Conservation (phyloP, 2,888 invertebrate species). For the Oeneis ivallda region DNA sequence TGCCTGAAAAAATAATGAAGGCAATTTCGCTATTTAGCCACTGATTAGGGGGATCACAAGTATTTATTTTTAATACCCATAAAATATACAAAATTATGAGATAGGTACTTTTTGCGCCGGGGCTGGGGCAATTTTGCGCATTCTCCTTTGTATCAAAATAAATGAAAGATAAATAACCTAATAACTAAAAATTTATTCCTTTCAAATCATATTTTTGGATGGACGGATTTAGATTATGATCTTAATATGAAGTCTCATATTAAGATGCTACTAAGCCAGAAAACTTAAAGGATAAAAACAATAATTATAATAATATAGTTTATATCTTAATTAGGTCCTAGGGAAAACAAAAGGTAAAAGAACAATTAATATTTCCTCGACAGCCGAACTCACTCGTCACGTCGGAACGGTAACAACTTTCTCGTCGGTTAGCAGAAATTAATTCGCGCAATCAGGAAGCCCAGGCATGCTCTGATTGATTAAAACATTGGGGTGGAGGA, state of each 20-base stretch:
- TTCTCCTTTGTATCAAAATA: too few species aligned
- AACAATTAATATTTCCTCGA: slow-evolving; percentile 21
- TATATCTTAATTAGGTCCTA: background rate
- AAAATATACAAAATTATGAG: background rate
- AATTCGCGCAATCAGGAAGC: slow-evolving; percentile 24
- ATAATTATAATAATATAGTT: background rate
- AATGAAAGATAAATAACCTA: too few species aligned
- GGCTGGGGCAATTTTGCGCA: background rate
- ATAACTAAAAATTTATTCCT: too few species aligned
- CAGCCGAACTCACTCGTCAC: slow-evolving; percentile 19
- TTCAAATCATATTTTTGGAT: too few species aligned
- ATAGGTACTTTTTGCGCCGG: background rate
- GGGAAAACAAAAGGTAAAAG: slow-evolving; percentile 15
- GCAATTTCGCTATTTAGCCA: slow-evolving; percentile 1
- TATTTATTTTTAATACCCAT: slow-evolving; percentile 1
- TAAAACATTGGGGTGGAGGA: slow-evolving; percentile 3
- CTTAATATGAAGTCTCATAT: too few species aligned
- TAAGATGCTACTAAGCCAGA: too few species aligned
- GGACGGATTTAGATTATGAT: too few species aligned
- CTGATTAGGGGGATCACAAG: background rate
- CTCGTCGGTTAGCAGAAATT: slow-evolving; percentile 27
- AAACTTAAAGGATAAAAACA: background rate
- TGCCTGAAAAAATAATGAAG: background rate
- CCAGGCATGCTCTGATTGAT: slow-evolving; percentile 26
- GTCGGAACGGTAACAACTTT: slow-evolving; percentile 25